Evolutionary conservation across 1,140 invertebrate genomes (phyloP).

Genomic region (Drosophila orosa): DNA sequence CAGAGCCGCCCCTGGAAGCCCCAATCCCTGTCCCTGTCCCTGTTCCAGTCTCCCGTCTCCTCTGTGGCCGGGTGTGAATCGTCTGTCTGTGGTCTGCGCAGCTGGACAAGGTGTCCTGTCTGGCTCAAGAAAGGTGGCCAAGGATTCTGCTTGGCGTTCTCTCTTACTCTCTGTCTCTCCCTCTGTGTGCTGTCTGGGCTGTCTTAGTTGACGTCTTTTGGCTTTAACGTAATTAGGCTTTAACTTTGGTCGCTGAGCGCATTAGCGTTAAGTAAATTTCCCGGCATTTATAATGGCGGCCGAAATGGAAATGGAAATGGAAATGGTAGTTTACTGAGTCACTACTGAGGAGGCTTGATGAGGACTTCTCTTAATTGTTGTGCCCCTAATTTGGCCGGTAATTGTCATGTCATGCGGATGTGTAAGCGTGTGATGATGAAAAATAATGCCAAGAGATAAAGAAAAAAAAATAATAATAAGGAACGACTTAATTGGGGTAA

Average conservation of each 20-base stretch:
- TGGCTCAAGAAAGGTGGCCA: conserved; percentile 30
- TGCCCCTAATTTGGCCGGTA: conserved; percentile 19
- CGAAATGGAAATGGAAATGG: conserved; percentile 15
- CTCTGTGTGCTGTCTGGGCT: conserved; percentile 2
- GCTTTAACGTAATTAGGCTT: conserved; percentile 66
- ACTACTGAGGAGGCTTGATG: conserved; percentile 11
- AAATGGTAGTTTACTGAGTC: conserved; percentile 11
- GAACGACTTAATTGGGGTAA: conserved; percentile 2
- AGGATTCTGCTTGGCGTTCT: conserved; percentile 6
- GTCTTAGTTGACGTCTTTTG: conserved; percentile 33
- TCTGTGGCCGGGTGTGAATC: conserved; percentile 16
- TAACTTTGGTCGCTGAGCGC: conserved; percentile 47
- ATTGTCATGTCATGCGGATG: conserved; percentile 47
- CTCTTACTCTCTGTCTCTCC: not conserved
- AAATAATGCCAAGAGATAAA: conserved; percentile 18
- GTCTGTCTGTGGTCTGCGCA: conserved; percentile 44
- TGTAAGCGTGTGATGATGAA: conserved; percentile 30
- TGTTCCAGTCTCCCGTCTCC: not conserved
- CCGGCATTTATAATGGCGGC: conserved; percentile 30
- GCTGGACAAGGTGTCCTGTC: conserved; percentile 50
- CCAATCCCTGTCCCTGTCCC: conserved; percentile 1
- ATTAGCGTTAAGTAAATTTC: conserved; percentile 48
- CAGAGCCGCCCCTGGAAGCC: conserved; percentile 41
- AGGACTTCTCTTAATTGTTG: conserved; percentile 23
- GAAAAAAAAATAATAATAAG: too few species aligned